Evolutionary conservation across 2,797 vertebrate genomes (phyloP), one percentile per base, ranked within the genome.

Genomic region (Alcedo atthis): DNA sequence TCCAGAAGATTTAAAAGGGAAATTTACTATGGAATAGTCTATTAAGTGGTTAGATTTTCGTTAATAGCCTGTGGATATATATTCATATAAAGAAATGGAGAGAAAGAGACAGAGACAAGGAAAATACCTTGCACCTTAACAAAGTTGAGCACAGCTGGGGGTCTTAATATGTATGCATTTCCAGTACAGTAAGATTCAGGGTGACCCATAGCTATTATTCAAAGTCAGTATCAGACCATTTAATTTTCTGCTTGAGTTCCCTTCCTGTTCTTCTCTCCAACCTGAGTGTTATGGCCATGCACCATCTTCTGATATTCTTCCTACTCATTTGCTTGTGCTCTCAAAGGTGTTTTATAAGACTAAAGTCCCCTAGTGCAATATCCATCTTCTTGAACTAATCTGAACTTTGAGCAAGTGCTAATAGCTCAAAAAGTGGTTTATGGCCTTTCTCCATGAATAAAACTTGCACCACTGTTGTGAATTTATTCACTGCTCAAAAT

Each of bases 181-280:
- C 86, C 94, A 97, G 87, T 73, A 67, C 58, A 84, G 87, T 92
- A 95, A 92, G 93, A 96, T 94, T 95, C 96, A 97, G 96, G 88
- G 87, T 97, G 95, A 97, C 93, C 87, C 93, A 93, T 11, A 83
- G 87, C 91, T 96, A 96, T 97, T 97, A 97, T 96, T 98, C 97
- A 97, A 96, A 97, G 96, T 96, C 97, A 96, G 95, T 82, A 96
- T 97, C 95, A 96, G 92, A 90, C 96, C 96, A 95, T 97, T 97
- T 97, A 98, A 98, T 98, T 98, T 98, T 97, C 97, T 97, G 98
- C 97, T 97, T 97, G 96, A 97, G 63, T 97, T 97, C 94, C 81
- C 95, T 94, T 95, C 46, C 91, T 85, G 85, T 92, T 93, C 91
- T 89, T 96, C 95, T 94, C 85, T 88, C 87, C 77, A 95, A 45